These are phyloP conservation scores for Noctua janthina DNA, from an alignment of 2,888 invertebrate species.

Conservation along the genomic window DNA sequence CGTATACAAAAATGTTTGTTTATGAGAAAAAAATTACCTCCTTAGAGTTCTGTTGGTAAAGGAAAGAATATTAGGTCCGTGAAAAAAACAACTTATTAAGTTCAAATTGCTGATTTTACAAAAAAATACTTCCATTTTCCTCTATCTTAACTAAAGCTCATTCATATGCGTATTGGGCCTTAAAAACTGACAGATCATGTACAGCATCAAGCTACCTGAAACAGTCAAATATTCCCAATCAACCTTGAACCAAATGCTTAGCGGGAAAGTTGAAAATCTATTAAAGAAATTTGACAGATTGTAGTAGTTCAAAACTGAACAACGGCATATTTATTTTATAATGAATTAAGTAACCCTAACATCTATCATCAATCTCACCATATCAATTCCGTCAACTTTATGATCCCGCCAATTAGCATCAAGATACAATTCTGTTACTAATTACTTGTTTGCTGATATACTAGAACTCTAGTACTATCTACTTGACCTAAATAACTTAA, in stretches of 20 bases:
- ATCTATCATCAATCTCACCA: slow-evolving; percentile 48
- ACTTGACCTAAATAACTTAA: slow-evolving; percentile 70
- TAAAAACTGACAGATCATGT: not conserved
- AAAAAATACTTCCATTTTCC: not conserved
- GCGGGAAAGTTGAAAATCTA: too few relatives aligned
- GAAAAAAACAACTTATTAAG: not conserved
- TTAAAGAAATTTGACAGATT: too few relatives aligned
- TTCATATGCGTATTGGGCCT: not conserved
- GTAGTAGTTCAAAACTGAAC: not conserved
- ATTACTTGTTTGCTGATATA: slow-evolving; percentile 76
- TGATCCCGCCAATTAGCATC: slow-evolving; percentile 72
- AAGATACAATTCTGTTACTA: slow-evolving; percentile 73
- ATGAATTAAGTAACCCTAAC: slow-evolving; percentile 28
- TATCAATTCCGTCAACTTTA: slow-evolving; percentile 68
- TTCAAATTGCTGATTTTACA: not conserved
- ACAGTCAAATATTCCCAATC: too few relatives aligned
- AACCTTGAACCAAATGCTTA: too few relatives aligned
- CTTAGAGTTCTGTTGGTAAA: not conserved
- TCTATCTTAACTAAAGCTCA: not conserved
- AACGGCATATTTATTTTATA: not conserved
- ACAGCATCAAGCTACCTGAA: too few relatives aligned
- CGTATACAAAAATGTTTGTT: not conserved
- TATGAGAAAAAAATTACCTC: not conserved
- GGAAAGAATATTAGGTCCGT: not conserved
- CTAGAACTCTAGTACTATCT: slow-evolving; percentile 63